Conservation (phyloP, 2,113 vertebrate genomes). For the Nymphicus hollandicus region DNA sequence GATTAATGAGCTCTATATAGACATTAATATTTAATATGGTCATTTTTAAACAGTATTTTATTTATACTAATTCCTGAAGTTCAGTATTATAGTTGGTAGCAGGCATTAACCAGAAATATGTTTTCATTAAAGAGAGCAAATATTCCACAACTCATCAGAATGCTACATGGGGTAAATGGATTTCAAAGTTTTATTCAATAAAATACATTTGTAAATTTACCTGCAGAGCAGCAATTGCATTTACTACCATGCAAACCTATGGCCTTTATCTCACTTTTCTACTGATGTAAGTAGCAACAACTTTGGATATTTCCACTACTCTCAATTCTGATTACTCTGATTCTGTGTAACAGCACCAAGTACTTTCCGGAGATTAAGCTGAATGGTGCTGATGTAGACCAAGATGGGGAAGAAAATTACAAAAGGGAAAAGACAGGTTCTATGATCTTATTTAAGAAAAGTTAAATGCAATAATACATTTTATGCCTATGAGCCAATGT, state of each 20-base stretch:
- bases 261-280: neutral
- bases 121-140: neutral
- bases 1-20: neutral
- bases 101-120: neutral
- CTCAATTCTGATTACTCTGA: neutral
- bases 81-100: neutral
- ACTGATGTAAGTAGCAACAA: neutral
- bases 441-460: neutral
- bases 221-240: neutral
- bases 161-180: fast-evolving
- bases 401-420: neutral
- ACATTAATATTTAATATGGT: neutral
- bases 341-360: neutral
- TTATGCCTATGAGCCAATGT: neutral
- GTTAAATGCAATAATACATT: neutral
- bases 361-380: neutral
- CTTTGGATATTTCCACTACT: neutral
- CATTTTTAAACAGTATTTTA: neutral
- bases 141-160: neutral
- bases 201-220: neutral
- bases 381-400: neutral
- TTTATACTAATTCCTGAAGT: neutral
- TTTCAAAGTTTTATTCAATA: neutral
- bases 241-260: neutral
- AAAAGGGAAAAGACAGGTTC: neutral